Base-by-base conservation (phyloP, 2,797 vertebrate genomes). In the Antennarius maculatus region DNA sequence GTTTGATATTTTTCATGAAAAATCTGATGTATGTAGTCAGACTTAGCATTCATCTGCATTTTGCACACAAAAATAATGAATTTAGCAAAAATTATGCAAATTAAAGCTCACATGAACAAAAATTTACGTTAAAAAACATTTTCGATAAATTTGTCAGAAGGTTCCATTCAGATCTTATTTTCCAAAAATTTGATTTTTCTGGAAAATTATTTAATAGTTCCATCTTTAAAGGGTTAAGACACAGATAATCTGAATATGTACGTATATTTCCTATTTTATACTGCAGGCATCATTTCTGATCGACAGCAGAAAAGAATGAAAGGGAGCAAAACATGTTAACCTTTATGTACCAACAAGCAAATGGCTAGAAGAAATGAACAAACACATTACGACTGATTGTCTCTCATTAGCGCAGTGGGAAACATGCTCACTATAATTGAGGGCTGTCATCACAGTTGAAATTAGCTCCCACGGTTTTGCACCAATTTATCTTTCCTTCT, bases 371-470 rank as follows among this genome's bases (percentile, higher is more conserved):
- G 52, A 71, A 69, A 74, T 46, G 62, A 80, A 81, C 69, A 67
- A n/a, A 39, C 39, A 70, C 64, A 74, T 88, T 82, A 79, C 66
- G 73, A 12, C 41, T 67, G 73, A 12, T 34, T 67, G 69, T 79
- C 59, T 71, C 59, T 77, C 80, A 70, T 83, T 83, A 82, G 60
- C 71, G 74, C 54, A 59, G 61, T 63, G 56, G 65, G 10, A 77
- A 77, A 67, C 49, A 34, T 53, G 49, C 61, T 72, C 70, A 61
- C 80, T 79, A 61, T 80, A 80, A 81, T 67, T 64, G 64, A 74
- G 55, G 37, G 58, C 50, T 81, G 71, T 69, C 78, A 77, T 83
- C 76, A 76, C 46, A 68, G 67, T 60, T 75, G 48, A 82, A 88
- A 89, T 84, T 59, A 81, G 66, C 81, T 17, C 55, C 56, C 69